Conservation (phyloP, 2,797 vertebrate genomes). For the Sebastes matsubarae region DNA sequence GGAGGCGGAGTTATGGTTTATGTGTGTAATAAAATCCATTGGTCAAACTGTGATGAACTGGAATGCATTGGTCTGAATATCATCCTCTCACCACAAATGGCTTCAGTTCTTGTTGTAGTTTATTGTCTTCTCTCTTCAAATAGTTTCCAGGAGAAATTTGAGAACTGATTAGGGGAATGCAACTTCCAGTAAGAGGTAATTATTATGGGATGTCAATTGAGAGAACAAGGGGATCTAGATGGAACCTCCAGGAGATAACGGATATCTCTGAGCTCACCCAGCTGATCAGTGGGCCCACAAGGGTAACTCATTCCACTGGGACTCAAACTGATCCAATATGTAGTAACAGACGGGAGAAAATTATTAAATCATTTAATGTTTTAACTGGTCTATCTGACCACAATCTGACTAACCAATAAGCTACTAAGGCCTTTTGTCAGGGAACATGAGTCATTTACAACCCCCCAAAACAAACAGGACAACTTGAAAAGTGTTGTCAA, state of each 20-base stretch:
- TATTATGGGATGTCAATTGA: neutral
- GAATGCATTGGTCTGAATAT: neutral
- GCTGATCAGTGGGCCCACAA: neutral
- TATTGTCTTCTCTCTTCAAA: neutral
- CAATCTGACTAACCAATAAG: neutral
- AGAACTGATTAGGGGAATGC: neutral
- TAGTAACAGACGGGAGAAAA: neutral
- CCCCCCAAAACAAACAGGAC: neutral
- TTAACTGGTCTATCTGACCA: neutral
- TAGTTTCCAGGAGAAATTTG: neutral
- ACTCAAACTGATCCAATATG: neutral
- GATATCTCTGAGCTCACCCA: neutral
- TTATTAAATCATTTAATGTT: neutral
- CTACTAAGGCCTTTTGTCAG: neutral
- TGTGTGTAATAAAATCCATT: neutral
- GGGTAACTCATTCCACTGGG: neutral
- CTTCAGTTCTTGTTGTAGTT: neutral
- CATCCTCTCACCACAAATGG: neutral
- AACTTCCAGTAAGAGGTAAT: neutral
- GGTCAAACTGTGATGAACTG: neutral
- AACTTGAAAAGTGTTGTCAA: neutral
- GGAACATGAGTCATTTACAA: neutral
- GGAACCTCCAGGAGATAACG: neutral
- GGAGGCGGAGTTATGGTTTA: neutral
- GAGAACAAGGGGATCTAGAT: neutral